Conservation (phyloP, 1,140 invertebrate species). For the Drosophila trapezifrons region DNA sequence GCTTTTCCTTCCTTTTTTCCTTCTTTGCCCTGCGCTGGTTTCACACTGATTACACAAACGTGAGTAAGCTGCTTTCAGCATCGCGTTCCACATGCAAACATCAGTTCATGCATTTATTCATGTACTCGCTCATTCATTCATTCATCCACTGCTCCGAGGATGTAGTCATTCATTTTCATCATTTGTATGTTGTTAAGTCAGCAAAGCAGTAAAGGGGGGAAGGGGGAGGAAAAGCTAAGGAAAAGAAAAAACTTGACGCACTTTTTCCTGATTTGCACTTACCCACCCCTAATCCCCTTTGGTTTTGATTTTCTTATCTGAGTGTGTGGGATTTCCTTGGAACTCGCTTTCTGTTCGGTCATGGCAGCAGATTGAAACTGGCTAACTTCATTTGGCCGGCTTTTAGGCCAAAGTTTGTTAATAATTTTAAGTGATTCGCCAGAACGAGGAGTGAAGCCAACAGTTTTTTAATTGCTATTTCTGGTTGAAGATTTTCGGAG, state of each 20-base stretch:
- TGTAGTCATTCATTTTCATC: conserved; percentile 82
- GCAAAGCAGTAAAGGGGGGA: conserved; percentile 44
- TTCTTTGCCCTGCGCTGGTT: conserved; percentile 59
- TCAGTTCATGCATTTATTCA: conserved; percentile 77
- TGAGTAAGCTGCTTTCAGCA: conserved; percentile 79
- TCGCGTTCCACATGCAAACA: conserved; percentile 81
- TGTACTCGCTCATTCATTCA: conserved; percentile 63
- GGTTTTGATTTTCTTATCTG: conserved; percentile 67
- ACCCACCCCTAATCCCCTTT: conserved; percentile 12
- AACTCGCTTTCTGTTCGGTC: conserved; percentile 32
- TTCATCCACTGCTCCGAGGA: conserved; percentile 38
- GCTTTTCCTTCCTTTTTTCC: conserved; percentile 30
- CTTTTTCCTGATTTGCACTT: conserved; percentile 73
- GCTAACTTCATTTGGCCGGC: conserved; percentile 32
- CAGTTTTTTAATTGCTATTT: conserved; percentile 64
- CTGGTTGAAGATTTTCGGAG: conserved; percentile 4
- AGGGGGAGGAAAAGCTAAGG: no score
- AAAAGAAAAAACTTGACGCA: conserved; percentile 77
- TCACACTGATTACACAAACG: conserved; percentile 82
- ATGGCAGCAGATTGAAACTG: conserved; percentile 41
- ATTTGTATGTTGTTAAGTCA: conserved; percentile 82
- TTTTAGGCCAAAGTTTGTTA: conserved; percentile 61
- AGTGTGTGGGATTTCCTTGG: conserved; percentile 28
- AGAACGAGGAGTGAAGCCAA: conserved; percentile 48
- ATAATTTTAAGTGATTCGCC: conserved; percentile 75